Evolutionary conservation across 2,797 vertebrate species (phyloP), one percentile per base, ranked within the genome.

Genomic region (Ceyx erithaca): DNA sequence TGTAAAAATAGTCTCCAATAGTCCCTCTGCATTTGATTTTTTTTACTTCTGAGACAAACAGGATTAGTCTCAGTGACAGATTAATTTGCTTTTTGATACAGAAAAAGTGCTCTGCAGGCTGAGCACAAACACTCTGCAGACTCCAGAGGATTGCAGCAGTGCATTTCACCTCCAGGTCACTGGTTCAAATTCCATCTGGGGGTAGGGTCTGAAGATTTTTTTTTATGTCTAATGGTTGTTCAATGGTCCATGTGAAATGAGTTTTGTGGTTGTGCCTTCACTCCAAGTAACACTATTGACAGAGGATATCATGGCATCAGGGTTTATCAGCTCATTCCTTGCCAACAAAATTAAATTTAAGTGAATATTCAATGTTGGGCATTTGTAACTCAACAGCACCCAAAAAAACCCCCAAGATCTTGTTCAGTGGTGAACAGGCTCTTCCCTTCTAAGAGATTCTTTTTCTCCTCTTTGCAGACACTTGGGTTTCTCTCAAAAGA

Each of bases 61-160:
- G 54, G 61, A 82, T 90, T 82, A 90, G 89, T 59, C 54, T 89
- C 79, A 37, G 76, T 48, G 64, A 89, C 72, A 87, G 91, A 82
- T 85, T 91, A 78, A 78, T 87, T 92, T 90, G 37, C 45, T 86
- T 86, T 95, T 58, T 31, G n/a, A 46, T 67, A 57, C 30, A 69
- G 52, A 54, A 51, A 28, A 46, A 68, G 33, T 13, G 18, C 23
- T 85, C 73, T 55, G 33, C 62, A 45, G 81, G 58, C 46, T 9
- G 41, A 82, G 9, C 41, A 57, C 51, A 90, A 71, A 85, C 51
- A 61, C 79, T 30, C 67, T 19, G 51, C 41, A 35, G 64, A 37
- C 81, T 85, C 84, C 51, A 15, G 86, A 62, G 81, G 22, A 31
- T 1, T 51, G 52, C 57, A 54, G 80, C n/a, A 84, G 61, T 4